Percentiles rank a stretch among this genome's conserved stretches.
Evolutionary conservation across 1,140 invertebrate species (phyloP).

Genomic region (Psix sp.): DNA sequence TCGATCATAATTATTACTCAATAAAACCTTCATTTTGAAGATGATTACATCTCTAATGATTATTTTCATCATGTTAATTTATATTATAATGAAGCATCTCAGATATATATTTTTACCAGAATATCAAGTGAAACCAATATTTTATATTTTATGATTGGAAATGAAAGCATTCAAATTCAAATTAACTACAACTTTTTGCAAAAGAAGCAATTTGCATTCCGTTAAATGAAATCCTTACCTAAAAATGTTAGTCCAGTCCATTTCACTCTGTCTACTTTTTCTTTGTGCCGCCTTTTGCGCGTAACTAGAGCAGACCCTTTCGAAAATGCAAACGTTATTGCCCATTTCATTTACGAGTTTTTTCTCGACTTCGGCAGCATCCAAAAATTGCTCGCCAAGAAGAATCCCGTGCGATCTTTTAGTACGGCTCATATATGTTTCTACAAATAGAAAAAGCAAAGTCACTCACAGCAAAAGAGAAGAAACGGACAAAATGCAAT

Average conservation of each 20-base stretch:
- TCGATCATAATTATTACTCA: too few species aligned
- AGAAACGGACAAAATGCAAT: neutral
- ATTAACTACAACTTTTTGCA: neutral
- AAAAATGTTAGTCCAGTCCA: constrained; percentile 82
- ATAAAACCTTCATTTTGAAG: too few species aligned
- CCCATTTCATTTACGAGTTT: constrained; percentile 83
- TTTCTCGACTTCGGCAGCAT: constrained; percentile 83
- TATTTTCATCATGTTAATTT: too few species aligned
- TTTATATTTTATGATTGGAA: too few species aligned
- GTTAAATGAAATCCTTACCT: constrained; percentile 74
- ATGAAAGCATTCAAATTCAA: neutral
- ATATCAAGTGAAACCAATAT: too few species aligned
- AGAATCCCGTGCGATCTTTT: constrained; percentile 69
- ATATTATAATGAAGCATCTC: too few species aligned
- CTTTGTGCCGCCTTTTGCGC: constrained; percentile 76
- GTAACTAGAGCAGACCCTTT: constrained; percentile 82
- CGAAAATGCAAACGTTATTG: constrained; percentile 83
- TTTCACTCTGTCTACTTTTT: constrained; percentile 67
- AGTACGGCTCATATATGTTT: constrained; percentile 79
- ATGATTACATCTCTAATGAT: too few species aligned
- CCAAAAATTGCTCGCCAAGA: constrained; percentile 77
- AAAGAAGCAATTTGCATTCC: neutral
- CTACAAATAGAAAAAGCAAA: constrained; percentile 67
- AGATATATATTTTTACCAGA: too few species aligned
- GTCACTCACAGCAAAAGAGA: constrained; percentile 5